Evolutionary conservation across 2,888 invertebrate genomes (phyloP).

Genomic region (Sialis lutaria): DNA sequence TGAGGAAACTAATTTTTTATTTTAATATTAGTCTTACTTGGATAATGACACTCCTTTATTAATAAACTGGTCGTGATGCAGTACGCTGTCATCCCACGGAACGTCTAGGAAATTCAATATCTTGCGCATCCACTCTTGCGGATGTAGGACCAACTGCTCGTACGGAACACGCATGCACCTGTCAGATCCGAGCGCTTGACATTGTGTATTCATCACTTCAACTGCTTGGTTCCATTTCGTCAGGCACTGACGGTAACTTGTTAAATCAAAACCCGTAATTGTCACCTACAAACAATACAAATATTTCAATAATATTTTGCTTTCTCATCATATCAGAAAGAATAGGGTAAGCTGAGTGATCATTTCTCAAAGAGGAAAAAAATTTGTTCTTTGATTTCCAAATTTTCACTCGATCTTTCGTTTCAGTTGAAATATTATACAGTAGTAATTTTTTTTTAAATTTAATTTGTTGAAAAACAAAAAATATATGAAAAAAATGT

Average conservation of each 20-base stretch:
- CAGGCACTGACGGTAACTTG: constrained; percentile 85
- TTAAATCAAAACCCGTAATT: constrained; percentile 88
- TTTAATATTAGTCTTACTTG: constrained; percentile 45
- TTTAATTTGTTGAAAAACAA: too few species aligned
- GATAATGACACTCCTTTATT: constrained; percentile 91
- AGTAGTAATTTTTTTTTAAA: too few species aligned
- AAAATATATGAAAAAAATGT: too few species aligned
- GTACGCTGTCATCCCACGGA: constrained; percentile 88
- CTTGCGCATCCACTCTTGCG: constrained; percentile 70
- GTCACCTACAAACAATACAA: constrained; percentile 32
- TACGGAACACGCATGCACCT: constrained; percentile 83
- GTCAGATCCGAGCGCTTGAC: constrained; percentile 57
- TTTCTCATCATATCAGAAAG: constrained; percentile 3
- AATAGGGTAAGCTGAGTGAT: background rate
- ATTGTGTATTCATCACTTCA: constrained; percentile 87
- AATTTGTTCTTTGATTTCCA: background rate
- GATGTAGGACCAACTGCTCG: constrained; percentile 92
- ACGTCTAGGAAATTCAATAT: constrained; percentile 79
- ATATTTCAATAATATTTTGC: too few species aligned
- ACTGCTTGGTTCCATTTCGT: constrained; percentile 94
- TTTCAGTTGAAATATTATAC: too few species aligned
- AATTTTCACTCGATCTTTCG: too few species aligned
- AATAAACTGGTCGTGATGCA: constrained; percentile 95
- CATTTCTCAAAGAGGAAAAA: background rate
- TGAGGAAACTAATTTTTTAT: too few species aligned